phyloP scores from a whole-genome alignment of 1,140 invertebrate genomes.

The Ericerus pela region DNA sequence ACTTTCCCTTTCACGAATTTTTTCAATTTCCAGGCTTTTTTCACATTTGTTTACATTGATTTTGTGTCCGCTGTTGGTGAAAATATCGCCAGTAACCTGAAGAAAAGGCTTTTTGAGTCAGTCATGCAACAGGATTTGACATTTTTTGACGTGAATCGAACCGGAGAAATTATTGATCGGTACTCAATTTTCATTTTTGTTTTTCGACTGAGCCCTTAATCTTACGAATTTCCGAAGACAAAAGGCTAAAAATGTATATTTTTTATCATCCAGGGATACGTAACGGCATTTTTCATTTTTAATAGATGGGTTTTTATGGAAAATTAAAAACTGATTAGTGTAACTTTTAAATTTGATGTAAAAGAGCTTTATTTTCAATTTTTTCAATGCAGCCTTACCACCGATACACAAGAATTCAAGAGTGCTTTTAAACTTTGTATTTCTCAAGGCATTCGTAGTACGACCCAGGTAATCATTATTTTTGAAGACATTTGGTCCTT shows the following conservation, averaged over 20 bases:
- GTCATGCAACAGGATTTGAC: conserved; percentile 74
- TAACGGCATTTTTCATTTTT: not conserved
- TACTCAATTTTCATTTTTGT: conserved; percentile 26
- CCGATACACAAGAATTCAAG: conserved; percentile 93
- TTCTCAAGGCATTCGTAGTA: conserved; percentile 70
- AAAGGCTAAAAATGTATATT: not conserved
- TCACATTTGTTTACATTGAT: conserved; percentile 81
- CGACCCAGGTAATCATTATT: conserved; percentile 43
- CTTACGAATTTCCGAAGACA: not conserved
- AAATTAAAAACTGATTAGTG: not conserved
- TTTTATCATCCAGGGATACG: not conserved
- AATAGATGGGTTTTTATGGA: not conserved
- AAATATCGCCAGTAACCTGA: conserved; percentile 61
- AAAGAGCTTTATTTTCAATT: conserved; percentile 15
- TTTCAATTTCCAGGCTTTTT: conserved; percentile 47
- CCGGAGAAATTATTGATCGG: conserved; percentile 80
- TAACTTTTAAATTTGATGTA: not conserved
- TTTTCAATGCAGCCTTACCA: conserved; percentile 51
- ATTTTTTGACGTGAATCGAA: conserved; percentile 81
- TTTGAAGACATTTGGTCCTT: not conserved
- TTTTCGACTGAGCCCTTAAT: not conserved
- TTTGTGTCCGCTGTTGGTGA: conserved; percentile 74
- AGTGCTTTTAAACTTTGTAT: conserved; percentile 84
- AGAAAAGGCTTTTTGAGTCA: conserved; percentile 64
- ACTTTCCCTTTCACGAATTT: conserved; percentile 15